Evolutionary conservation across 2,888 invertebrate genomes (phyloP), one percentile per base, ranked within the genome.

Genomic region (Oligia strigilis): DNA sequence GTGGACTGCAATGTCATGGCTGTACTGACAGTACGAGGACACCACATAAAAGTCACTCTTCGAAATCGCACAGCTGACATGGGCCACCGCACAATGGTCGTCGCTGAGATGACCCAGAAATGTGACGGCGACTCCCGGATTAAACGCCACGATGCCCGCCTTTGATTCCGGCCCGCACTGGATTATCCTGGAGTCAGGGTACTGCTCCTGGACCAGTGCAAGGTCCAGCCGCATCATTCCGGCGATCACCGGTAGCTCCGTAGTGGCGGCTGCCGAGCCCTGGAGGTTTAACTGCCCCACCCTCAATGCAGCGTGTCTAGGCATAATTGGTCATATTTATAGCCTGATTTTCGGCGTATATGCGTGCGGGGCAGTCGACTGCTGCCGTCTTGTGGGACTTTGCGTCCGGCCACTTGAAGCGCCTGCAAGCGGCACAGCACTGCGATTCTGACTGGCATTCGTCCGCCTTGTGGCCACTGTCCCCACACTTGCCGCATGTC

Each of bases 171-270:
- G 19, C 5, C 75, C 66, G 13, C 4, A 6, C 19, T 66, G 52
- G 2, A 43, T 19, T 0, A 14, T 29, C 55, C 66, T 43, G 43
- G n/a, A 1, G 36, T 67, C 80, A 43, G 55, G 4, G 19, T 89
- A 87, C 58, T 90, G 90, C 70, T 91, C 91, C 77, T 90, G 90
- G 0, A 89, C 87, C 0, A 90, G 85, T 11, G 86, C 80, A 6
- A 90, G 29, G 36, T 89, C 90, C 17, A 91, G 79, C 0, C 80
- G 73, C 11, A 79, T 43, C 1, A 72, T 72, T 11, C 52, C 29
- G 6, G 88, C 88, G 0, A 90, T 13, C 0, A n/a, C 73, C 11
- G 80, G 83, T 0, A 89, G 49, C 70, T 90, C 89, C 46, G 2
- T 58, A 0, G 89, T 90, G 4, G 90, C 90, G 0, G 49, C 43